These are phyloP conservation scores for Oopsacas minuta DNA, from an alignment of 37 sponge, comb jelly and placozoan genomes.

Conservation along the genomic window DNA sequence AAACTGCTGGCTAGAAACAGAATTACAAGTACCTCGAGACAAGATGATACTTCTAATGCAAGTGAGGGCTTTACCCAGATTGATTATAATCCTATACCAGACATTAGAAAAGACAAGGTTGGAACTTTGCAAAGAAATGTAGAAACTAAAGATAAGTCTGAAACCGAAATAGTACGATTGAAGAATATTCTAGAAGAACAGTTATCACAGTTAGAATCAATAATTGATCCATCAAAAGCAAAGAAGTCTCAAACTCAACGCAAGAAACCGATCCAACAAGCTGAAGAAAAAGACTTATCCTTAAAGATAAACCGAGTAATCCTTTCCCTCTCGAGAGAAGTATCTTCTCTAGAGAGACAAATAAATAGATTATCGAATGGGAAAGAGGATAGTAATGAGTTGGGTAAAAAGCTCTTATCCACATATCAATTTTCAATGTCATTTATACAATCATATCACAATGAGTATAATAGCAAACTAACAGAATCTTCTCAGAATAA, in stretches of 20 bases:
- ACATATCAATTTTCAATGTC: constrained; percentile 15
- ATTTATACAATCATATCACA: background rate
- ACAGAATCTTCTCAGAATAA: background rate
- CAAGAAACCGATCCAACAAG: background rate
- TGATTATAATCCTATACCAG: background rate
- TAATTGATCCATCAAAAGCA: background rate
- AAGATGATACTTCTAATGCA: background rate
- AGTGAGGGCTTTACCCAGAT: background rate
- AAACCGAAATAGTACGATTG: background rate
- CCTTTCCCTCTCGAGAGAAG: background rate
- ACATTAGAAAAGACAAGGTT: background rate
- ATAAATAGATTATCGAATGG: background rate
- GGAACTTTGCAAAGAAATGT: background rate
- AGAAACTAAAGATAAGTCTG: background rate
- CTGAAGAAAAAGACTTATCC: background rate
- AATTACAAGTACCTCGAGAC: background rate
- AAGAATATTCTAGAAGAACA: constrained; percentile 11
- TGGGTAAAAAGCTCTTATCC: background rate
- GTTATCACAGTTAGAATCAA: background rate
- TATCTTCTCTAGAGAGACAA: background rate
- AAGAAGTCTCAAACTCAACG: background rate
- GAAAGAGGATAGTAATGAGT: background rate
- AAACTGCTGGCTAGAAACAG: background rate
- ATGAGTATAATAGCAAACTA: background rate
- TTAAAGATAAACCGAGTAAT: background rate